These are phyloP conservation scores for Anolis carolinensis DNA, from an alignment of 2,113 vertebrate genomes.

Conservation along the genomic window DNA sequence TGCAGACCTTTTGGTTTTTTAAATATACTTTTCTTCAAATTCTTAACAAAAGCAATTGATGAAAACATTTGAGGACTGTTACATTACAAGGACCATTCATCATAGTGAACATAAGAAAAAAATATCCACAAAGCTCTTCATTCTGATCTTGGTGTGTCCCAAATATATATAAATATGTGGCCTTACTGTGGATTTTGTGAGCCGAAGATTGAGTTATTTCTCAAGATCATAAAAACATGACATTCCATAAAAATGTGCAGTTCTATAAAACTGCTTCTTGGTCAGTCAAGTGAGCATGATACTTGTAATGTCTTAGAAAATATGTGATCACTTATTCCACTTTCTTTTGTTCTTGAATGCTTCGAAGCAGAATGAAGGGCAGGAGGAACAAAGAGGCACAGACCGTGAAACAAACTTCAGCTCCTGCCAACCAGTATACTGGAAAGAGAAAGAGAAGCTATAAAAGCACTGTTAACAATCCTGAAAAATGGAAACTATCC, in stretches of 20 bases:
- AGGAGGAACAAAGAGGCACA: conserved; percentile 82
- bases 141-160: not conserved
- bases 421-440: conserved; percentile 95
- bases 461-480: not conserved
- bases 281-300: rapidly evolving
- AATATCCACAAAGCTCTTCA: not conserved
- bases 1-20: not conserved
- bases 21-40: not conserved
- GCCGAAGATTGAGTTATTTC: not conserved
- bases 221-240: not conserved
- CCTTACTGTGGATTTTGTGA: not conserved
- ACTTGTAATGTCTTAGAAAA: not conserved
- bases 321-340: conserved; percentile 29
- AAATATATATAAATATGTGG: not conserved
- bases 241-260: not conserved
- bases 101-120: not conserved
- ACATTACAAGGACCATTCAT: not conserved
- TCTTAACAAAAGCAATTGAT: not conserved
- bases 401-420: conserved; percentile 83
- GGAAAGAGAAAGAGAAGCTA: conserved; percentile 44
- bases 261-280: not conserved
- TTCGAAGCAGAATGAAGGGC: conserved; percentile 81
- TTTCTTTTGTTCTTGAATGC: conserved; percentile 53
- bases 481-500: no score
- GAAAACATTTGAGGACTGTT: not conserved